A percentile compares a stretch with the other conserved stretches of the same genome.
phyloP scores from a whole-genome alignment of 2,888 invertebrate genomes.

The Unio delphinus region DNA sequence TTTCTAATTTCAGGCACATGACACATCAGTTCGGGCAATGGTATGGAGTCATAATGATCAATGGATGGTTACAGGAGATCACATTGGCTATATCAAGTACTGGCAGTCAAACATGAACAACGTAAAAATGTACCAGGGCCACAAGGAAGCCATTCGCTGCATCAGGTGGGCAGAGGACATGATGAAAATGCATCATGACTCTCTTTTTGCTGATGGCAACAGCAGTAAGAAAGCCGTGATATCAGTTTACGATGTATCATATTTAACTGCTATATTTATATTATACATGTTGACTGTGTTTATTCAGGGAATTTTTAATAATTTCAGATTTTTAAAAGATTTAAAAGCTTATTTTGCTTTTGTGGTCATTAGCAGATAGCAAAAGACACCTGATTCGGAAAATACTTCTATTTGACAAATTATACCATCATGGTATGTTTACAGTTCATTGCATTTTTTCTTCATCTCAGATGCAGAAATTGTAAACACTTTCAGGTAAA shows the following conservation, averaged over 20 bases:
- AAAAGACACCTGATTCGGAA: background rate
- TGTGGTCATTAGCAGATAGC: background rate
- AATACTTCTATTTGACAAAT: conserved; percentile 21
- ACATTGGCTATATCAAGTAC: conserved; percentile 98
- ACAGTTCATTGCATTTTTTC: too few relatives aligned
- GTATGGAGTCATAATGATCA: conserved; percentile 99
- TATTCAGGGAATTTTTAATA: too few relatives aligned
- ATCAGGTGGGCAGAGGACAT: conserved; percentile 81
- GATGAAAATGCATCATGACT: conserved; percentile 5
- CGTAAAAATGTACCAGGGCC: conserved; percentile 99
- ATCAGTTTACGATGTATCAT: too few relatives aligned
- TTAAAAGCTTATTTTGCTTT: background rate
- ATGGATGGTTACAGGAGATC: conserved; percentile 99
- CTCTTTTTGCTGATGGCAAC: conserved; percentile 10
- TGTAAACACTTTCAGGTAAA: too few relatives aligned
- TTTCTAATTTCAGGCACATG: conserved; percentile 86
- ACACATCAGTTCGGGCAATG: conserved; percentile 98
- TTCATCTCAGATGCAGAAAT: too few relatives aligned
- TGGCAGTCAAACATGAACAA: conserved; percentile 99
- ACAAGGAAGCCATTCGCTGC: conserved; percentile 99
- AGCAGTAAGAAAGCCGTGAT: conserved; percentile 1
- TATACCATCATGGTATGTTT: background rate
- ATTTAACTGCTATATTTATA: too few relatives aligned
- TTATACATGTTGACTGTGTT: too few relatives aligned
- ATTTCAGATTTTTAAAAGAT: background rate